Conservation (phyloP, 2,888 invertebrate genomes). For the Trichopria drosophilae region DNA sequence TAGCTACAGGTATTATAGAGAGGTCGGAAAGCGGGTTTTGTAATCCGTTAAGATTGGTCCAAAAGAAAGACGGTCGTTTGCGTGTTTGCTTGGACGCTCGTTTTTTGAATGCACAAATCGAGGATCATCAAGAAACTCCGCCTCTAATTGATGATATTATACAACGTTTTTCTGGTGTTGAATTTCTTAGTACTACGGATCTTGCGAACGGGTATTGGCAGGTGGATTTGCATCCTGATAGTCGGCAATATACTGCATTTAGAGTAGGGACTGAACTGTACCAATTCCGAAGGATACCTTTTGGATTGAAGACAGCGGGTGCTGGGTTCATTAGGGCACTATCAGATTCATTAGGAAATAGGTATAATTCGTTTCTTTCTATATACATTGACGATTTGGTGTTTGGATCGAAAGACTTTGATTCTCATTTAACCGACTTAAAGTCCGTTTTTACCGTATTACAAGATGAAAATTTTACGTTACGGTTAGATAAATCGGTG, state of each 20-base stretch:
- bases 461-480: too few species aligned
- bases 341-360: constrained; percentile 35
- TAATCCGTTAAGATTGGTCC: constrained; percentile 42
- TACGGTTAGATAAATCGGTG: too few species aligned
- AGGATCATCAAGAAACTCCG: too few species aligned
- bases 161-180: constrained; percentile 33
- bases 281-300: constrained; percentile 42
- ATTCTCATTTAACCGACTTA: constrained; percentile 37
- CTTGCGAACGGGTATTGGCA: too few species aligned
- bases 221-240: constrained; percentile 19
- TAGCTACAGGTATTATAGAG: constrained; percentile 40
- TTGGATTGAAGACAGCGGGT: too few species aligned
- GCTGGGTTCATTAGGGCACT: too few species aligned
- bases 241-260: constrained; percentile 31
- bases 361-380: constrained; percentile 35
- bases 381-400: too few species aligned
- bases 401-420: constrained; percentile 37
- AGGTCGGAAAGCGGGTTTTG: constrained; percentile 39
- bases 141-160: too few species aligned
- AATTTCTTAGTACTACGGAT: constrained; percentile 33
- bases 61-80: constrained; percentile 40
- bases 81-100: constrained; percentile 45
- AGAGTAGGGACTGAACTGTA: constrained; percentile 29
- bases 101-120: constrained; percentile 41
- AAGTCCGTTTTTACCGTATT: constrained; percentile 35